These are phyloP conservation scores for Corydoras sp. DNA, from an alignment of 2,113 vertebrate genomes.

Conservation along the genomic window DNA sequence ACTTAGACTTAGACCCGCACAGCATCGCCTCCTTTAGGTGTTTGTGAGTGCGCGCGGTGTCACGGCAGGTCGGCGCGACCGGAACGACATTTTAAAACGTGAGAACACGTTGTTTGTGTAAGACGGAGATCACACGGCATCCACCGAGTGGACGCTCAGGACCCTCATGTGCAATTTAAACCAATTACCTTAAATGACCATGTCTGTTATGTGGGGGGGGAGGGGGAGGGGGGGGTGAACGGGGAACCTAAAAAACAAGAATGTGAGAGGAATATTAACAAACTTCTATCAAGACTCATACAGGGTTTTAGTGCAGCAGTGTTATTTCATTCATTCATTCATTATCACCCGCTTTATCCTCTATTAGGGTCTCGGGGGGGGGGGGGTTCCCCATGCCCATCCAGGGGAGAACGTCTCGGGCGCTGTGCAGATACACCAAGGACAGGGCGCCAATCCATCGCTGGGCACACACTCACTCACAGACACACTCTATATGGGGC, in stretches of 20 bases:
- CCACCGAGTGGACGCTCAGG: neutral
- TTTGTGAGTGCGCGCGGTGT: neutral
- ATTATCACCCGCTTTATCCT: too few relatives aligned
- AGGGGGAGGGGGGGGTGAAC: constrained; percentile 1
- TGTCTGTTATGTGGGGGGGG: neutral
- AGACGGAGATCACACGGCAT: neutral
- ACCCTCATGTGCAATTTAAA: constrained; percentile 13
- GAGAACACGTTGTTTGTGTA: neutral
- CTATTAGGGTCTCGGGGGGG: too few relatives aligned
- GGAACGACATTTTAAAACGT: neutral
- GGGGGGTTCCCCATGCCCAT: too few relatives aligned
- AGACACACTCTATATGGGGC: too few relatives aligned
- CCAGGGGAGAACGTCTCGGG: too few relatives aligned
- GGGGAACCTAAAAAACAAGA: neutral
- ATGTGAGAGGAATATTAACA: neutral
- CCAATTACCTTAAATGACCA: constrained; percentile 10
- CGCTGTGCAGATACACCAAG: too few relatives aligned
- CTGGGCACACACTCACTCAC: too few relatives aligned
- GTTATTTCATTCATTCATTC: too few relatives aligned
- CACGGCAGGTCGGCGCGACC: constrained; percentile 19
- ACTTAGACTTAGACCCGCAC: constrained; percentile 2
- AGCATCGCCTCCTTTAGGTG: neutral
- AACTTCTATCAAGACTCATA: too few relatives aligned
- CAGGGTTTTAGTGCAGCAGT: too few relatives aligned
- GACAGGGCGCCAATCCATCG: too few relatives aligned